These are phyloP conservation scores for Anguilla rostrata DNA, from an alignment of 2,113 vertebrate species.

Conservation along the genomic window DNA sequence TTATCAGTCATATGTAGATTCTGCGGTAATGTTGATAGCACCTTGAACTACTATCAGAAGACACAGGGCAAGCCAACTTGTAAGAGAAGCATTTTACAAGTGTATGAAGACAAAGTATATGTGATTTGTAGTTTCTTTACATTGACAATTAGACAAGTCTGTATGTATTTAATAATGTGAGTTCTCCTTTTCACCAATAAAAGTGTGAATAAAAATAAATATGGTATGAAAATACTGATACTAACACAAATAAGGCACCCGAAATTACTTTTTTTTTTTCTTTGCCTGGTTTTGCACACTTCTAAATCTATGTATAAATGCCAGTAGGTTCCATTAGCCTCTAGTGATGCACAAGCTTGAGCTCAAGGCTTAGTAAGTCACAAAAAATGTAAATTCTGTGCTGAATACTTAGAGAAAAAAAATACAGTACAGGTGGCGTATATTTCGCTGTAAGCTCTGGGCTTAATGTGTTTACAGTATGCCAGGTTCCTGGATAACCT, in stretches of 20 bases:
- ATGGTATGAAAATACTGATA: not conserved
- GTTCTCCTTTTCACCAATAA: no score
- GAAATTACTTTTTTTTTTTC: not conserved
- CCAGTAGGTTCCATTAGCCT: not conserved
- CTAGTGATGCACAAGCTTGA: not conserved
- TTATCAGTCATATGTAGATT: no score
- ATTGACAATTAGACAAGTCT: no score
- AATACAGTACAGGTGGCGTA: not conserved
- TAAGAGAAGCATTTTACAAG: no score
- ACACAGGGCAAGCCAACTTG: no score
- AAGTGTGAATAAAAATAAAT: no score
- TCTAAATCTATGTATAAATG: not conserved
- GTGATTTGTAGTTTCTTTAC: no score
- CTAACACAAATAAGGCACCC: not conserved
- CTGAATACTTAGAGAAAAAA: not conserved
- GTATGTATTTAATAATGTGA: no score
- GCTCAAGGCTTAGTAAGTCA: not conserved
- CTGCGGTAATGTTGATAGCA: no score
- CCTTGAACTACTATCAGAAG: no score
- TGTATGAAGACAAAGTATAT: no score
- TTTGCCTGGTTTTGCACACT: not conserved
- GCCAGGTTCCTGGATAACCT: not conserved
- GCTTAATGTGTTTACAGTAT: constrained; percentile 17
- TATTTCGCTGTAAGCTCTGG: not conserved
- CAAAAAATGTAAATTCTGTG: not conserved